Percentiles rank a stretch among this genome's conserved stretches.
Conservation (phyloP, 2,888 invertebrate genomes). For the Thelaira solivaga region DNA sequence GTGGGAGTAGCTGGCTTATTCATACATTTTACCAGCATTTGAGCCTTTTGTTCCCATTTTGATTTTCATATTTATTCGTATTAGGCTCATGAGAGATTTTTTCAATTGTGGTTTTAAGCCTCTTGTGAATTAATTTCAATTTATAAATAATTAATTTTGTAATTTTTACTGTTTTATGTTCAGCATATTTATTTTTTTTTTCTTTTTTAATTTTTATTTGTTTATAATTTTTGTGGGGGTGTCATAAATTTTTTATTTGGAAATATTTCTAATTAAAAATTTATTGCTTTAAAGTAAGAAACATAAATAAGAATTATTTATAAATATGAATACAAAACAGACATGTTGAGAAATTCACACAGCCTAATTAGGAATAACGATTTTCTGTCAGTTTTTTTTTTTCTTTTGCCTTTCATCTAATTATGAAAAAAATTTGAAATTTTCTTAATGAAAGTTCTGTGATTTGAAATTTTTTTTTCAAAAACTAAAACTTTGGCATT, state of each 20-base stretch:
- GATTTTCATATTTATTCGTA: constrained; percentile 9
- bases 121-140: constrained; percentile 59
- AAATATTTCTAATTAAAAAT: constrained; percentile 56
- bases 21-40: constrained; percentile 23
- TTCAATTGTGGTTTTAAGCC: constrained; percentile 60
- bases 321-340: neutral
- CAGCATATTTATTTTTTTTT: neutral
- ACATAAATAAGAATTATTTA: neutral
- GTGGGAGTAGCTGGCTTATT: neutral
- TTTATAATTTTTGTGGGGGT: too few species aligned
- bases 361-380: too few species aligned
- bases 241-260: constrained; percentile 35
- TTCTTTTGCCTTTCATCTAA: too few species aligned
- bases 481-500: too few species aligned
- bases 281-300: constrained; percentile 30
- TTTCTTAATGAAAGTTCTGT: too few species aligned
- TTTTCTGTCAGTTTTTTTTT: too few species aligned
- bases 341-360: too few species aligned
- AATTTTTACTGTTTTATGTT: constrained; percentile 30
- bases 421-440: too few species aligned
- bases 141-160: constrained; percentile 58
- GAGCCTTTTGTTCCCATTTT: neutral
- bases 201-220: constrained; percentile 10
- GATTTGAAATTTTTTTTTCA: too few species aligned
- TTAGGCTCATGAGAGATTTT: constrained; percentile 38